Evolutionary conservation across 1,140 invertebrate genomes (phyloP).

Genomic region (Pomacea maculata): DNA sequence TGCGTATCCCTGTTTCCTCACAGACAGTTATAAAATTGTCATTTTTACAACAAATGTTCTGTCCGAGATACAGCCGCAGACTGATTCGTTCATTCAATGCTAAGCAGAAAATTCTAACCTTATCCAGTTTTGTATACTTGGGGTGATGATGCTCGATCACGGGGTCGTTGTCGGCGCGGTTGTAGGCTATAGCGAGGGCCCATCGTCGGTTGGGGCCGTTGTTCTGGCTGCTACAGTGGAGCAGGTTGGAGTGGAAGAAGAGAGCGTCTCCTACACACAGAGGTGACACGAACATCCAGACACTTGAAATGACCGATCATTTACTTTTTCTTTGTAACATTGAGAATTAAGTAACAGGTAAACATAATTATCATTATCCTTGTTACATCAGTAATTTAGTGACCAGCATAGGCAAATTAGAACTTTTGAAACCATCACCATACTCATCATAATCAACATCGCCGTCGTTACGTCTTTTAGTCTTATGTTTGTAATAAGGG

Average conservation of each 20-base stretch:
- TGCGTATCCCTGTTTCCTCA: background rate
- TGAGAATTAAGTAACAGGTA: too few relatives aligned
- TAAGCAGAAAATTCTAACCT: slow-evolving; percentile 31
- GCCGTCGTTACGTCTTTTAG: too few relatives aligned
- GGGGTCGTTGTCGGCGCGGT: slow-evolving; percentile 46
- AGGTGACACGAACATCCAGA: too few relatives aligned
- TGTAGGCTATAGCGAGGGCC: slow-evolving; percentile 53
- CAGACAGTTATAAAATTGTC: background rate
- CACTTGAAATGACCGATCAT: background rate
- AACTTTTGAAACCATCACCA: too few relatives aligned
- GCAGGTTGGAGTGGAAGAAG: slow-evolving; percentile 54
- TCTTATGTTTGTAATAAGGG: too few relatives aligned
- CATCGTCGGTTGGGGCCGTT: slow-evolving; percentile 47
- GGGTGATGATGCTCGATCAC: slow-evolving; percentile 47
- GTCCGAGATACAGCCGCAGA: background rate
- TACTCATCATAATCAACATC: too few relatives aligned
- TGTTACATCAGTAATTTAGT: too few relatives aligned
- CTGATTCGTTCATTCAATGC: background rate
- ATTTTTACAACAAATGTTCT: background rate
- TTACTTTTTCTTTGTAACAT: background rate
- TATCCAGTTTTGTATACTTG: slow-evolving; percentile 41
- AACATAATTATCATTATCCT: too few relatives aligned
- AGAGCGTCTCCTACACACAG: slow-evolving; percentile 46
- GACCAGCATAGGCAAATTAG: too few relatives aligned
- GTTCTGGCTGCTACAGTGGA: slow-evolving; percentile 54